Evolutionary conservation across 2,797 vertebrate species (phyloP).

Genomic region (Epinephelus coioides): DNA sequence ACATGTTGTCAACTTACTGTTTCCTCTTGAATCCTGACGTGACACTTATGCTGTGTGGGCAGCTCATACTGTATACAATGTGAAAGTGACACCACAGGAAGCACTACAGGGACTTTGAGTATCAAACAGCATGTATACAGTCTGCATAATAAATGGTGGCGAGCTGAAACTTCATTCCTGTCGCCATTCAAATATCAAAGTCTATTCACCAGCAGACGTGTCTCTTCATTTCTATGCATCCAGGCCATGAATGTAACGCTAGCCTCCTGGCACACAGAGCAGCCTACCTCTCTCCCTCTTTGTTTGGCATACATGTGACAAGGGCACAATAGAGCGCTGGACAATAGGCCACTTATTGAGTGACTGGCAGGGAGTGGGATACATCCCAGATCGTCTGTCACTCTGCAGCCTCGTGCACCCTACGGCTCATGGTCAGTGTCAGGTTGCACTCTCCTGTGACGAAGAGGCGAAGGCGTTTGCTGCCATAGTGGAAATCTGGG

Average conservation of each 20-base stretch:
- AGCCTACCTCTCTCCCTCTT: conserved; percentile 70
- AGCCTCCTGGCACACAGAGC: conserved; percentile 66
- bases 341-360: conserved; percentile 82
- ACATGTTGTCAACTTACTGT: background rate
- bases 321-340: conserved; percentile 69
- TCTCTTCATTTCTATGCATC: conserved; percentile 68
- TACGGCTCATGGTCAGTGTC: conserved; percentile 64
- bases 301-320: conserved; percentile 78
- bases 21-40: conserved; percentile 1
- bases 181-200: conserved; percentile 59
- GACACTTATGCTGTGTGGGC: background rate
- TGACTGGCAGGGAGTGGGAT: conserved; percentile 77
- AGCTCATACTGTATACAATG: background rate
- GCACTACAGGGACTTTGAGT: background rate
- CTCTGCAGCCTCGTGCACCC: conserved; percentile 60
- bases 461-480: conserved; percentile 19
- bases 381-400: conserved; percentile 75
- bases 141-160: conserved; percentile 20
- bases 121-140: conserved; percentile 5
- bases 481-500: conserved; percentile 69
- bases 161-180: conserved; percentile 31
- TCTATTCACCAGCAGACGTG: conserved; percentile 49
- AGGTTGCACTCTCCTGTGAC: conserved; percentile 65
- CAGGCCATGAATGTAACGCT: conserved; percentile 71
- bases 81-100: conserved; percentile 21